Base-by-base conservation (phyloP, 92 coral and sea anemone genomes). In the Pocillopora meandrina region DNA sequence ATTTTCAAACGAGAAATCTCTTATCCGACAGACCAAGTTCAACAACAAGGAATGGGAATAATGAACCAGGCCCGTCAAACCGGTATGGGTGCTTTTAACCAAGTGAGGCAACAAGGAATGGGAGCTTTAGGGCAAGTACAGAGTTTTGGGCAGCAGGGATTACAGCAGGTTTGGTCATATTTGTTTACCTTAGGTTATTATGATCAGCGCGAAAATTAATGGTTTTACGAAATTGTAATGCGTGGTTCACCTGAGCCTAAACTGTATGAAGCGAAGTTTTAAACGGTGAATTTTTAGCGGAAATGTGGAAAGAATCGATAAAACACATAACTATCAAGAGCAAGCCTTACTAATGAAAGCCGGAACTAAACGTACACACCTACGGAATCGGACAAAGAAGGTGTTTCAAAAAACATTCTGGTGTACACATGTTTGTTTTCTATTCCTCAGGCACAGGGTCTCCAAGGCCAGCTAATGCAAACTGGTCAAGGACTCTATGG, bases 41-140 rank as follows among this genome's bases (percentile, higher is more conserved):
- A 92, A 62, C 95, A 90, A 85, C 93, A 93, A 86, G 98, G 95
- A 26, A 87, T 90, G 93, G 94, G 95, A 42, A 91, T 92, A n/a
- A 87, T 90, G 26, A 90, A 90, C 88, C 97, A 96, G 75, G 89
- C 92, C 2, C 76, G 90, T 61, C 94, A 95, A 84, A 84, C 94
- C 2, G 98, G 98, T 20, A 91, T 91, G 97, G 98, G 98, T 10
- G 95, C 98, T 35, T 65, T 95, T 18, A 93, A 92, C 63, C 88
- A 84, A 9, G 36, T 57, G 76, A 86, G 92, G 52, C 93, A 87
- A 58, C 86, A 90, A 16, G 97, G 95, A 63, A 88, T 89, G 82
- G 93, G 94, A 21, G 88, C 89, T 63, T 87, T 87, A 18, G 92
- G 95, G 65, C 90, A 89, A 75, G 83, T 91, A 15, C 95, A 91